Base-by-base conservation (phyloP, 2,113 vertebrate genomes). In the Ctenodactylus gundi region DNA sequence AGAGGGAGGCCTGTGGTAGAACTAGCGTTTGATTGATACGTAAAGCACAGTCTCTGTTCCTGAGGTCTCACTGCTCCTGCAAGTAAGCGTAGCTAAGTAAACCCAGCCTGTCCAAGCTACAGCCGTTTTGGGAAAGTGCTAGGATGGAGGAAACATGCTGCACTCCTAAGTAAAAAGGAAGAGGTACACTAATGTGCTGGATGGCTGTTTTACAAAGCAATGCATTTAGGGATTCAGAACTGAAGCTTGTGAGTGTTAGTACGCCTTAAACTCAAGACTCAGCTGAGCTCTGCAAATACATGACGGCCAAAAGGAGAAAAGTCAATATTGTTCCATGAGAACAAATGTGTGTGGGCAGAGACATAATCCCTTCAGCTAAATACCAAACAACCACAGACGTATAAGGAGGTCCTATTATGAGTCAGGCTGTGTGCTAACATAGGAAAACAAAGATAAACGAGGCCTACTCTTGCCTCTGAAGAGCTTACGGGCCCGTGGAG, bases 311-410 rank as follows among this genome's bases (percentile, higher is more conserved):
- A 60, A 67, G 23, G 72, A 93, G 84, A 97, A 94, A 94, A 93
- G 34, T 94, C 90, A 53, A 0, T 91, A 94, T 94, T 44, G 81
- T 93, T 82, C 78, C 81, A 58, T 41, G 81, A 92, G 95, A 86
- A 96, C 87, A 96, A 96, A 93, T 90, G 92, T 77, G 65, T 92
- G 90, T 68, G 46, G 70, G 85, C 67, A 96, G 87, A 80, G 31
- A 67, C 73, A 25, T 82, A 65, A 90, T 76, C 81, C 90, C 81
- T 90, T 95, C 51, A 90, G 94, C 93, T 60, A 93, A 93, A 89
- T 65, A 31, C 34, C 21, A 51, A 72, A 62, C 36, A 90, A 82
- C 27, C 34, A 29, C 62, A 75, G 10, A 77, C 76, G 68, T 92
- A 81, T 87, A 92, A 72, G 4, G 49, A 70, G 39, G 60, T 77